Percentiles rank a stretch among this genome's conserved stretches.
phyloP scores from a whole-genome alignment of 1,140 invertebrate genomes.

The Augochlora pura region DNA sequence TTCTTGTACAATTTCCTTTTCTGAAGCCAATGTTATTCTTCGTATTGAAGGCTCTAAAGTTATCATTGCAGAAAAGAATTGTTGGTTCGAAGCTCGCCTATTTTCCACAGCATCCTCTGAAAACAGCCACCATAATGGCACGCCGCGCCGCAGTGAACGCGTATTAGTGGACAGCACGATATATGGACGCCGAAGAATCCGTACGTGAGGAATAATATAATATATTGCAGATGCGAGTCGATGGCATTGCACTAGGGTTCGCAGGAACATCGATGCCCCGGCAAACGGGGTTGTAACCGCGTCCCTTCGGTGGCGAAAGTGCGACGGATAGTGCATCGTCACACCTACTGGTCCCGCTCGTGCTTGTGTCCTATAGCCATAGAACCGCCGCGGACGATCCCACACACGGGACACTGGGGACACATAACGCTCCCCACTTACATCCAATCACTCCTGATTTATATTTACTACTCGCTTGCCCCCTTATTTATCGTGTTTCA shows the following conservation, averaged over 20 bases:
- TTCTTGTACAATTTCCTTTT: no score
- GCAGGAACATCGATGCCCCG: constrained; percentile 25
- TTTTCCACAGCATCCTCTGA: background rate
- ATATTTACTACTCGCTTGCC: constrained; percentile 80
- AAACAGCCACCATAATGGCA: background rate
- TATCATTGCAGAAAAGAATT: no score
- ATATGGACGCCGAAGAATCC: constrained; percentile 7
- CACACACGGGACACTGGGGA: constrained; percentile 80
- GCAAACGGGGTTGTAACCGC: constrained; percentile 40
- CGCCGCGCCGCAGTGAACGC: background rate
- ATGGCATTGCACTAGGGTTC: background rate
- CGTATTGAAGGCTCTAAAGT: no score
- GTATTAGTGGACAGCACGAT: constrained; percentile 1
- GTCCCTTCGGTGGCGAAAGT: constrained; percentile 45
- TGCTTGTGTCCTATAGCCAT: constrained; percentile 35
- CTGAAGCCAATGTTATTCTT: no score
- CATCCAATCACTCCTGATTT: constrained; percentile 81
- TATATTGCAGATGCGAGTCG: background rate
- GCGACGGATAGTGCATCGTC: constrained; percentile 45
- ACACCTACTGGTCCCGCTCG: constrained; percentile 31
- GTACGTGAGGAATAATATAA: constrained; percentile 20
- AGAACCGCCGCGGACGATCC: constrained; percentile 69
- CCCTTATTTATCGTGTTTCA: constrained; percentile 79
- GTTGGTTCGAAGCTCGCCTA: background rate
- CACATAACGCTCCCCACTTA: constrained; percentile 81